Evolutionary conservation across 2,888 invertebrate species (phyloP), one percentile per base, ranked within the genome.

Genomic region (Ganaspis brasiliensis): DNA sequence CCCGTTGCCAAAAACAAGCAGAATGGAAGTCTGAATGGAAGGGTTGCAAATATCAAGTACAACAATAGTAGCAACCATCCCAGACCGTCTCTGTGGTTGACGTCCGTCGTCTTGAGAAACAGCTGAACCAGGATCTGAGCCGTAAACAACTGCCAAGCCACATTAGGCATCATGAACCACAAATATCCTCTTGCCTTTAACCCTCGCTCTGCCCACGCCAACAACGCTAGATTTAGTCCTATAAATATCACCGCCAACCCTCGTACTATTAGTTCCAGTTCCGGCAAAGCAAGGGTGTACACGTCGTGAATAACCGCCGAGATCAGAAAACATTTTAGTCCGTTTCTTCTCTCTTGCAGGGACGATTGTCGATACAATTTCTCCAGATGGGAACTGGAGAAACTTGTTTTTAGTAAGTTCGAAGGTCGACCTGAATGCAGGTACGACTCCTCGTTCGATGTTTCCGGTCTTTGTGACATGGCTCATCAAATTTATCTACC

Each of bases 51-150:
- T 70, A 95, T 93, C 70, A 96, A 92, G 89, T 96, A 96, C 86
- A 95, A 94, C 84, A 96, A 91, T 70, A 96, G 92, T 78, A 96
- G 92, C 31, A 94, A 93, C 96, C 96, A 96, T 37, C 95, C 95
- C 19, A 96, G 92, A 74, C 94, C 93, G 87, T 96, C 95, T 78
- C 95, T 93, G 24, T 94, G 93, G 57, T 93, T 93, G 81, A 93
- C 93, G 83, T 93, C 93, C 89, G 92, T 90, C 87, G 92, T 91
- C 87, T 94, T 94, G 79, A 95, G 91, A 87, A 94, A 94, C 82
- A 95, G 92, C 87, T 94, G 94, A 75, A 92, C 92, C 72, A 95
- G 91, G 79, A 95, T 91, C 88, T 95, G 95, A 35, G 93, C 92
- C 83, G 93, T 94, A 82, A 95, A 93, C 35, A 94, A 91, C 78